Base-by-base conservation (phyloP, 2,797 vertebrate species). In the Myripristis jacobus region DNA sequence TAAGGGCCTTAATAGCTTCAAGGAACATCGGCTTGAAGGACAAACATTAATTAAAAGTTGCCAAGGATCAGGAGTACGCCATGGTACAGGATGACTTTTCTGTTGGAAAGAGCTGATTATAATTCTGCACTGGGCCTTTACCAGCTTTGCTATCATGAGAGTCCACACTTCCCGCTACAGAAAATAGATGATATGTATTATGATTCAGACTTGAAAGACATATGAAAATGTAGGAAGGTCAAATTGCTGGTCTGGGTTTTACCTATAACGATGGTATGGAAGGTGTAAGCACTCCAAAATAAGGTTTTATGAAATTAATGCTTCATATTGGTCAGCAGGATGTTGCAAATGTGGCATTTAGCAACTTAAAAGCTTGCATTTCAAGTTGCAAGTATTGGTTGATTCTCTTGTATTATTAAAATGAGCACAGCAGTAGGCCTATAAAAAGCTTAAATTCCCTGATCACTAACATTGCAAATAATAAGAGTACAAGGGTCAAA, bases 1-100 rank as follows among this genome's bases (percentile, higher is more conserved):
- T 94, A 90, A 89, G 93, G 93, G 88, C 91, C 90, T 91, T 94
- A 85, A 92, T 89, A 92, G 94, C 94, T 94, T 91, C 89, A 93
- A 94, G 93, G 92, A 93, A 92, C 87, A 91, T 87, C 84, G 79
- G 88, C 89, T 90, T 95, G 95, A 95, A 96, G 95, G 95, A 94
- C 95, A 94, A 94, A 94, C 94, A 94, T 94, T 96, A 96, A 96
- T 96, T 96, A 96, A 96, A 94, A 95, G 90, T 94, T 94, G 87
- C 90, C 81, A 87, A 90, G 90, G 88, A 94, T 95, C 92, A 92
- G 89, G 91, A 94, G 90, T 88, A 89, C 81, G 89, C 84, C 59
- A 88, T 80, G 65, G 81, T 84, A 81, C 88, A 61, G 69, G 82
- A 72, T 70, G 83, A 87, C 83, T 88, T 94, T 93, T 93, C 89